Percentiles rank a stretch among this genome's conserved stretches.
phyloP scores from a whole-genome alignment of 2,797 vertebrate genomes.

The Gymnoscopelus microlampas region DNA sequence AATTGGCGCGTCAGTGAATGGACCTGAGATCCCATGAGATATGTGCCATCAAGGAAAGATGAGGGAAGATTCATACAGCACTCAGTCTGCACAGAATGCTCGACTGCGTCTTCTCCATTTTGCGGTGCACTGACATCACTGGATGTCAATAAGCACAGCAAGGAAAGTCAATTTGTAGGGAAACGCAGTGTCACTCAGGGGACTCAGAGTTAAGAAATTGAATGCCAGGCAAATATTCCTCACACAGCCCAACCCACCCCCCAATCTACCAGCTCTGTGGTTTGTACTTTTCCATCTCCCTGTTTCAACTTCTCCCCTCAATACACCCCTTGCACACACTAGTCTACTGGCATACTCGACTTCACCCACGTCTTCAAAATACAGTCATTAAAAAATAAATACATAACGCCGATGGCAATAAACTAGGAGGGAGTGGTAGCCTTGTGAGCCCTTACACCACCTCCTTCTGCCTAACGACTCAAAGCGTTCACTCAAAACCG shows the following conservation, averaged over 20 bases:
- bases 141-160: constrained; percentile 29
- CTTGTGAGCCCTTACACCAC: constrained; percentile 49
- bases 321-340: constrained; percentile 35
- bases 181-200: constrained; percentile 39
- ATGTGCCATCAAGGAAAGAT: no score
- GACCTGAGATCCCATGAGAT: no score
- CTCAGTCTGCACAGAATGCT: constrained; percentile 10
- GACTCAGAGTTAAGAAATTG: constrained; percentile 37
- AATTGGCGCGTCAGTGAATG: no score
- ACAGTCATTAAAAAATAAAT: constrained; percentile 75
- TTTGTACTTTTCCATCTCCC: constrained; percentile 20
- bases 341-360: constrained; percentile 23
- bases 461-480: constrained; percentile 62
- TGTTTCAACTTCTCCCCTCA: constrained; percentile 41
- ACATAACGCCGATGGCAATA: constrained; percentile 64
- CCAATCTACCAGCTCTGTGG: constrained; percentile 29
- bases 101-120: constrained; percentile 22
- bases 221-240: constrained; percentile 24
- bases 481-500: constrained; percentile 71
- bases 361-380: constrained; percentile 50
- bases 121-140: constrained; percentile 29
- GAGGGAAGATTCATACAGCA: no score
- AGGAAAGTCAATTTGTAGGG: constrained; percentile 53
- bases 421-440: constrained; percentile 65
- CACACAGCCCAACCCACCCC: constrained; percentile 32